These are phyloP conservation scores for Acanthococcus lagerstroemiae DNA, from an alignment of 2,888 invertebrate genomes.

Conservation along the genomic window DNA sequence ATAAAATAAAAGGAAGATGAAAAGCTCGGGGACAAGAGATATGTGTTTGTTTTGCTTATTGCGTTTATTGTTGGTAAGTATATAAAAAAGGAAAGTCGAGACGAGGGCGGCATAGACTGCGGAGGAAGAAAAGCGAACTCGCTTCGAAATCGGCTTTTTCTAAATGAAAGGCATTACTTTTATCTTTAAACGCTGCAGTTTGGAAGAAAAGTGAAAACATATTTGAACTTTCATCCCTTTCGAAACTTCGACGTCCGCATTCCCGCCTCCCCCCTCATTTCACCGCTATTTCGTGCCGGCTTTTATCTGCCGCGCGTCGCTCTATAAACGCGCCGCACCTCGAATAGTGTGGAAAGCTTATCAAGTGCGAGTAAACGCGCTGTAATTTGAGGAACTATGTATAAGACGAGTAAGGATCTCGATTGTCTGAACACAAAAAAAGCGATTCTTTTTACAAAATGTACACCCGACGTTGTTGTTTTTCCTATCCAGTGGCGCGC, in stretches of 20 bases:
- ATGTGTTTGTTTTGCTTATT: conserved; percentile 22
- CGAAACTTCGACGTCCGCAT: too few relatives aligned
- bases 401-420: background rate
- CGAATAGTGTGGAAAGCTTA: background rate
- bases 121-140: conserved; percentile 7
- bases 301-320: background rate
- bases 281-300: background rate
- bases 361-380: background rate
- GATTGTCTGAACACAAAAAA: too few relatives aligned
- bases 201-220: conserved; percentile 24
- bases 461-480: too few relatives aligned
- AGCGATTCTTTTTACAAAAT: too few relatives aligned
- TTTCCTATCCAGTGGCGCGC: too few relatives aligned
- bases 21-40: conserved; percentile 2
- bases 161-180: conserved; percentile 22
- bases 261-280: too few relatives aligned
- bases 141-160: conserved; percentile 11
- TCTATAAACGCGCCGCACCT: background rate
- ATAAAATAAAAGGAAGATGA: conserved; percentile 15
- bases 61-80: conserved; percentile 14
- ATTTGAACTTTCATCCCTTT: conserved; percentile 23
- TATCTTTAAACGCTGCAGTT: conserved; percentile 22
- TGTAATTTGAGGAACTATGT: background rate
- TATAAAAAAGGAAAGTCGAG: too few relatives aligned
- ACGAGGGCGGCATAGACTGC: background rate